Evolutionary conservation across 2,113 vertebrate genomes (phyloP).

Genomic region (Tachycineta bicolor): DNA sequence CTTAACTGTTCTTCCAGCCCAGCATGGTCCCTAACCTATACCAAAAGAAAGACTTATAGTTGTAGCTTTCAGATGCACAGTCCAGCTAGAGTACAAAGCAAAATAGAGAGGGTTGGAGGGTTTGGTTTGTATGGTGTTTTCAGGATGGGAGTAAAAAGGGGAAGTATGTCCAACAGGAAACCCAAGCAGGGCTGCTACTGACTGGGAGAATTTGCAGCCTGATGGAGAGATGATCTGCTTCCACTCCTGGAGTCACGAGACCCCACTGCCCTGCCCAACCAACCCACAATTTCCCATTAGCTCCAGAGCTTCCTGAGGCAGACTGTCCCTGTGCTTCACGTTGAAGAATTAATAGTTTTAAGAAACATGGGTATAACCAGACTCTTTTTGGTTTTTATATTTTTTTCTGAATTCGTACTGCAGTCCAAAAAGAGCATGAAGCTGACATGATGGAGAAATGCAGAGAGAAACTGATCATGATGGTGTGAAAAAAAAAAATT

Average conservation of each 20-base stretch:
- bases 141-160: neutral
- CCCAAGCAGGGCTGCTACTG: neutral
- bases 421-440: neutral
- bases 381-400: fast-evolving
- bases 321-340: neutral
- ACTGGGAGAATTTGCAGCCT: neutral
- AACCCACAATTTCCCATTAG: neutral
- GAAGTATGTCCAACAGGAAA: neutral
- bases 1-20: neutral
- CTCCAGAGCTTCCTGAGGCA: neutral
- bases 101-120: fast-evolving
- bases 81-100: neutral
- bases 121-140: neutral
- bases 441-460: neutral
- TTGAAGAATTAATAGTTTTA: neutral
- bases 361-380: neutral
- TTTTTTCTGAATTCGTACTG: neutral
- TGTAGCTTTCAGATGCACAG: neutral
- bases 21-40: neutral
- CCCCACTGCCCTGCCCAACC: fast-evolving
- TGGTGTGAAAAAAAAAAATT: neutral
- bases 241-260: neutral
- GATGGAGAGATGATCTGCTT: neutral
- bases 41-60: neutral
- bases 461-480: neutral